Percentiles rank a stretch among this genome's conserved stretches.
Conservation (phyloP, 1,140 invertebrate species). For the Zophobas morio region DNA sequence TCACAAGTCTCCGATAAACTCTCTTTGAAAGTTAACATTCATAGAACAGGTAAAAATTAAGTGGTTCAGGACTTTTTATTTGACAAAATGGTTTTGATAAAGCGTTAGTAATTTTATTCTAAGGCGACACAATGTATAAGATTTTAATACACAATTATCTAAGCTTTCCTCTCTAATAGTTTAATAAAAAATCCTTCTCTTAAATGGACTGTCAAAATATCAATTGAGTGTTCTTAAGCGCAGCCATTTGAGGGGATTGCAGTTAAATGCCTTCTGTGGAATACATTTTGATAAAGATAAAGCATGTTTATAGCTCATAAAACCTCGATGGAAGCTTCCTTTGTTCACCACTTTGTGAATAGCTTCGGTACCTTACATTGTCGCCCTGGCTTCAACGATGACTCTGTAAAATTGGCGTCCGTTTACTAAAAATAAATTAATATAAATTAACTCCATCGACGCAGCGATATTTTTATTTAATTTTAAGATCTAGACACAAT, state of each 20-base stretch:
- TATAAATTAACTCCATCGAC: slow-evolving; percentile 26
- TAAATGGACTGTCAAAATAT: slow-evolving; percentile 15
- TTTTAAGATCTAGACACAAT: slow-evolving; percentile 27
- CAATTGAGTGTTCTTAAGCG: slow-evolving; percentile 38
- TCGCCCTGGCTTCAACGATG: slow-evolving; percentile 12
- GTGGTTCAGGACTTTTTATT: no score
- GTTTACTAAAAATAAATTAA: slow-evolving; percentile 32
- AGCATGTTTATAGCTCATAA: slow-evolving; percentile 40
- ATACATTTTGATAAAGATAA: slow-evolving; percentile 41
- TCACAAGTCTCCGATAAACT: no score
- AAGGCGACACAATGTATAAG: no score
- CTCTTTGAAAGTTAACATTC: no score
- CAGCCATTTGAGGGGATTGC: slow-evolving; percentile 25
- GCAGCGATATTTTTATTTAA: slow-evolving; percentile 17
- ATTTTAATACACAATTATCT: no score
- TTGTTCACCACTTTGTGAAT: slow-evolving; percentile 23
- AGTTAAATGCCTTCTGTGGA: slow-evolving; percentile 38
- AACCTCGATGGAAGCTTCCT: slow-evolving; percentile 31
- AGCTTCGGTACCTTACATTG: slow-evolving; percentile 24
- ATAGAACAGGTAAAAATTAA: no score
- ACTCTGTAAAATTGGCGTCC: slow-evolving; percentile 6
- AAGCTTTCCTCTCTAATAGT: no score
- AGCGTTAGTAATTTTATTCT: no score
- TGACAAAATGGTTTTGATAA: no score
- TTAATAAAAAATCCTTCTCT: not conserved